phyloP scores from a whole-genome alignment of 2,113 vertebrate species.

The Hoplias malabaricus region DNA sequence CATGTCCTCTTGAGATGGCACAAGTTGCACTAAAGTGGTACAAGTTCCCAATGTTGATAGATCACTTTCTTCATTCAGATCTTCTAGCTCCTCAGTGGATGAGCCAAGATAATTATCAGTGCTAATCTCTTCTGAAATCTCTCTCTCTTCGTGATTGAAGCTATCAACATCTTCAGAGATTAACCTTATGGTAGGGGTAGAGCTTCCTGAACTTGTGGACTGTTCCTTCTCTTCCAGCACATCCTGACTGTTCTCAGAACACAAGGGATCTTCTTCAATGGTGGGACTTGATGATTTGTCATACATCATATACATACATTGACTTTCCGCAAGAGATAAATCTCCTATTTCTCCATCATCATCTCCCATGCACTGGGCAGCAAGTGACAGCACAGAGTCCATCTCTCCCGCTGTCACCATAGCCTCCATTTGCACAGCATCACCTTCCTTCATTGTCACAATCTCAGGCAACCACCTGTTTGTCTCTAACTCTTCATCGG shows the following conservation, averaged over 20 bases:
- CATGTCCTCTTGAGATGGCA: not conserved
- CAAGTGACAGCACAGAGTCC: not conserved
- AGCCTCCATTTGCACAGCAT: not conserved
- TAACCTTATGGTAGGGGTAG: not conserved
- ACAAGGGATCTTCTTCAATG: not conserved
- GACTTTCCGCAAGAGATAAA: not conserved
- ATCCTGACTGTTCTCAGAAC: not conserved
- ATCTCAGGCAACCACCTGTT: not conserved
- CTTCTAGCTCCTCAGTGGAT: not conserved
- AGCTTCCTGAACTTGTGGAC: not conserved
- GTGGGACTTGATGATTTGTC: not conserved
- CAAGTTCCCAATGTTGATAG: not conserved
- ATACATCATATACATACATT: not conserved
- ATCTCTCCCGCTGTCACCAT: not conserved
- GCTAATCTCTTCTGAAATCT: not conserved
- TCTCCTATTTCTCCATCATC: not conserved
- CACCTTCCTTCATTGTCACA: not conserved
- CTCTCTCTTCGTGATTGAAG: not conserved
- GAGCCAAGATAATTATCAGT: not conserved
- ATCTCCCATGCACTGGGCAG: not conserved
- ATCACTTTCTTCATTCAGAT: not conserved
- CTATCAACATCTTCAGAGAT: not conserved
- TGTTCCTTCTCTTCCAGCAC: not conserved
- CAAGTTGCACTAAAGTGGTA: not conserved
- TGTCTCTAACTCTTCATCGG: not conserved